A percentile compares a stretch with the other conserved stretches of the same genome.
phyloP scores from a whole-genome alignment of 2,888 invertebrate species.

The Choreutis nemorana region DNA sequence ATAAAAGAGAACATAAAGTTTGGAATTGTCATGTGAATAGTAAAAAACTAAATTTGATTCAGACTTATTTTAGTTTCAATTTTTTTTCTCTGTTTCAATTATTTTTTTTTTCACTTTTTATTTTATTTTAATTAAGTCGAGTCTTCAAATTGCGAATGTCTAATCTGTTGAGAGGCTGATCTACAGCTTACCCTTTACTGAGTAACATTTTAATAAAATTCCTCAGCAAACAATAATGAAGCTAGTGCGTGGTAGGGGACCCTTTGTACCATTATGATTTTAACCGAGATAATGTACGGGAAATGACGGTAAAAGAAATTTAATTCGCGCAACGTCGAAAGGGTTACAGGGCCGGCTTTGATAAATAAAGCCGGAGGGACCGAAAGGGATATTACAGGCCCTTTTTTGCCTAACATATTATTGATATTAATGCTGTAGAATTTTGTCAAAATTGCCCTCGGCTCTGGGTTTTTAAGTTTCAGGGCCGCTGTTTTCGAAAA shows the following conservation, averaged over 20 bases:
- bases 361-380: constrained; percentile 54
- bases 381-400: constrained; percentile 50
- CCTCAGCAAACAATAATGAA: constrained; percentile 60
- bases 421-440: constrained; percentile 62
- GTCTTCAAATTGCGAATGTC: too few species aligned
- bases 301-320: constrained; percentile 67
- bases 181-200: too few species aligned
- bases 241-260: constrained; percentile 42
- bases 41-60: too few species aligned
- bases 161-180: too few species aligned
- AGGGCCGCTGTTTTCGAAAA: too few species aligned
- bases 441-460: constrained; percentile 56
- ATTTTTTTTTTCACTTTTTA: too few species aligned
- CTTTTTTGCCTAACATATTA: constrained; percentile 61
- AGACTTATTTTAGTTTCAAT: too few species aligned
- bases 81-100: too few species aligned
- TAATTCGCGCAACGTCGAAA: constrained; percentile 65
- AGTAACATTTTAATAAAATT: constrained; percentile 65
- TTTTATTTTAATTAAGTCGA: too few species aligned
- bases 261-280: constrained; percentile 56
- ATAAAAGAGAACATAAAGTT: too few species aligned
- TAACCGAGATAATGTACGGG: constrained; percentile 65
- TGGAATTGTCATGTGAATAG: too few species aligned
- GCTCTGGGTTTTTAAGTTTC: too few species aligned
- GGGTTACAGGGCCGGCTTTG: constrained; percentile 60